Conservation (phyloP, 2,797 vertebrate species). For the Protonibea diacanthus region DNA sequence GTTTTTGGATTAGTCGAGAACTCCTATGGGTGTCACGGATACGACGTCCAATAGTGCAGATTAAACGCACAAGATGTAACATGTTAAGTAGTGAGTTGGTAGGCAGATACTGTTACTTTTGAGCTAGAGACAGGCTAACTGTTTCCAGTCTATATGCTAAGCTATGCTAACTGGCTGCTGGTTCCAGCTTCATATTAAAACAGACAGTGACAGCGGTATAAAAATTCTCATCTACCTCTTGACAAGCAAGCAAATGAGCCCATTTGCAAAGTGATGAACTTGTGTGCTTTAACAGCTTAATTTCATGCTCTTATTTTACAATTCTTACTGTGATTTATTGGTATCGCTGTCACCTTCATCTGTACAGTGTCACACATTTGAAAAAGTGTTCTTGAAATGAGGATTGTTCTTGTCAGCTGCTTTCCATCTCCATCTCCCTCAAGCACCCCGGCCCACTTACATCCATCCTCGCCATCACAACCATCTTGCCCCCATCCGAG, state of each 20-base stretch:
- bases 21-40: too few relatives aligned
- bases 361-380: conserved; percentile 22
- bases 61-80: not conserved
- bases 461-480: conserved; percentile 50
- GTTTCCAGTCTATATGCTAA: not conserved
- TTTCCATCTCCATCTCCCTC: conserved; percentile 31
- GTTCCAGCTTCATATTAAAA: not conserved
- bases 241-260: not conserved
- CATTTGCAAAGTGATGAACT: not conserved
- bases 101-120: not conserved
- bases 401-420: conserved; percentile 25
- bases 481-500: conserved; percentile 36
- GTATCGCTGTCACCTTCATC: conserved; percentile 41
- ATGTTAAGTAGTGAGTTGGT: not conserved
- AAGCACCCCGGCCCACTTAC: conserved; percentile 24
- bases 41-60: not conserved
- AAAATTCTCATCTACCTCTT: not conserved
- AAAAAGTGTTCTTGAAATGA: conserved; percentile 17
- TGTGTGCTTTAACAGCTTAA: not conserved
- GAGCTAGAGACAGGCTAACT: not conserved
- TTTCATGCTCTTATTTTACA: not conserved
- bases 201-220: not conserved
- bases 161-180: not conserved
- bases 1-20: too few relatives aligned
- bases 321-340: not conserved